Evolutionary conservation across 2,797 vertebrate genomes (phyloP).

Genomic region (Thamnophis elegans): DNA sequence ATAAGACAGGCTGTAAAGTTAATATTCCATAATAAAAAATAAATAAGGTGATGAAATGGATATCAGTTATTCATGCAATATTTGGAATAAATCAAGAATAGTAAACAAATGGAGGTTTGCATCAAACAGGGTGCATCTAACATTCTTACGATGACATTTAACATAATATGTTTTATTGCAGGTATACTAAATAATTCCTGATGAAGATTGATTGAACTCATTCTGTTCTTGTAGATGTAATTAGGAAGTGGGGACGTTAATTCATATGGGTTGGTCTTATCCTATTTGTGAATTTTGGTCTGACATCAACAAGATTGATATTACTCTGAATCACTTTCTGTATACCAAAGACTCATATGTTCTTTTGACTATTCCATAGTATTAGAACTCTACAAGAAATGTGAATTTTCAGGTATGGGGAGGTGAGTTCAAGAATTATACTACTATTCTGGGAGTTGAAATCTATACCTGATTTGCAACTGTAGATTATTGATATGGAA

Average conservation of each 20-base stretch:
- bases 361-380: background rate
- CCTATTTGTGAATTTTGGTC: background rate
- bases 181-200: background rate
- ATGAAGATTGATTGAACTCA: background rate
- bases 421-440: background rate
- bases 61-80: background rate
- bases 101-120: background rate
- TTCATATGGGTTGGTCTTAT: background rate
- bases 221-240: background rate
- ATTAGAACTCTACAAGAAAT: background rate
- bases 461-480: background rate
- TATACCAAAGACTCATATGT: background rate
- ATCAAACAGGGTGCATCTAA: background rate
- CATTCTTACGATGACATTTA: background rate
- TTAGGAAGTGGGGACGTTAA: background rate
- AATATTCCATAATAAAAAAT: background rate
- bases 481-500: background rate
- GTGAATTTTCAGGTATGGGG: background rate
- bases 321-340: background rate
- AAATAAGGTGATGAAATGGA: background rate
- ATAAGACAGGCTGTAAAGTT: background rate
- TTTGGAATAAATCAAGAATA: background rate
- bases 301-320: background rate
- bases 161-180: background rate
- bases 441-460: background rate